These are phyloP conservation scores for Junonia oenone DNA, from an alignment of 2,888 invertebrate species.

Conservation along the genomic window DNA sequence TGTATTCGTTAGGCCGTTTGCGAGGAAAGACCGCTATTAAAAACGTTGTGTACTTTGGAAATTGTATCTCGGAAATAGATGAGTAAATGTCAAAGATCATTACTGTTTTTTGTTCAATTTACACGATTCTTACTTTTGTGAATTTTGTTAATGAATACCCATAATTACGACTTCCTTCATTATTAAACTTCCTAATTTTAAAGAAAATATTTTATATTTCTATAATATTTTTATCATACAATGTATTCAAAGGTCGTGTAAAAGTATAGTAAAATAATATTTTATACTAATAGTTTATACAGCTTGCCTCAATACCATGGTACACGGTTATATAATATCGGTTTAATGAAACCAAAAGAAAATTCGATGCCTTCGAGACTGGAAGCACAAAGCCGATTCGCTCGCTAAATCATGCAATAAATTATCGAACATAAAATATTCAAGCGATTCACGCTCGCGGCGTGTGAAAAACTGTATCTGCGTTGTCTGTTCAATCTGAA, in stretches of 20 bases:
- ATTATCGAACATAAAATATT: conserved; percentile 71
- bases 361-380: conserved; percentile 23
- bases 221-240: too few species aligned
- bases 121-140: not conserved
- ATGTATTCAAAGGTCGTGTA: too few species aligned
- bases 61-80: conserved; percentile 5
- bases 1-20: conserved; percentile 58
- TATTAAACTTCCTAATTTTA: too few species aligned
- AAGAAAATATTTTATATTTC: too few species aligned
- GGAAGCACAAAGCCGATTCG: conserved; percentile 11
- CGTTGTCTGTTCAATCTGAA: conserved; percentile 14
- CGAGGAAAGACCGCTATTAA: conserved; percentile 58
- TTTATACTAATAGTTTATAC: too few species aligned
- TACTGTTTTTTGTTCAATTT: not conserved
- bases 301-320: too few species aligned
- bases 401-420: conserved; percentile 71
- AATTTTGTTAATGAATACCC: not conserved
- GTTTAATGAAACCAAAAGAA: not conserved
- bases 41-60: conserved; percentile 46
- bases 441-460: conserved; percentile 32
- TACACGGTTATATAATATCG: too few species aligned
- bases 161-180: not conserved
- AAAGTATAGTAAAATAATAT: too few species aligned
- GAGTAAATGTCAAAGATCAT: conserved; percentile 1
- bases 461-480: conserved; percentile 23